Conservation (phyloP, 2,797 vertebrate genomes). For the Siniperca scherzeri region DNA sequence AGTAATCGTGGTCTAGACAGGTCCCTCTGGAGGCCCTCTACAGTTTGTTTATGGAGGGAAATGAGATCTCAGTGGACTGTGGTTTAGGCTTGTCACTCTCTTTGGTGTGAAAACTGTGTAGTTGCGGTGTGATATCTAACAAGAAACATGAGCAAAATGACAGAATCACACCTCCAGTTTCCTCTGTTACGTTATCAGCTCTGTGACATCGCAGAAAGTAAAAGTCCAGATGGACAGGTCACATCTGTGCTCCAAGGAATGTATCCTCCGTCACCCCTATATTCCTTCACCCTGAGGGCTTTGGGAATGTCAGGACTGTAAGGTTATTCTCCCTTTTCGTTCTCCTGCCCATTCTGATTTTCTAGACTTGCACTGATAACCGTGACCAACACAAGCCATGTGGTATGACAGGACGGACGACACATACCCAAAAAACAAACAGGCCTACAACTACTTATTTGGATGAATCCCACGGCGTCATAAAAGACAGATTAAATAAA, state of each 20-base stretch:
- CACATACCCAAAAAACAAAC: conserved; percentile 30
- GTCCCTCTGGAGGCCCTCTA: conserved; percentile 40
- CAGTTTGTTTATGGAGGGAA: conserved; percentile 74
- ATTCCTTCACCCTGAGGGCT: conserved; percentile 40
- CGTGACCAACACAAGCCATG: conserved; percentile 66
- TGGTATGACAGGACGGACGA: conserved; percentile 25
- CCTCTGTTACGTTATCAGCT: conserved; percentile 37
- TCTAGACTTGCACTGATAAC: conserved; percentile 39
- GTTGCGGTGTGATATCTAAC: conserved; percentile 57
- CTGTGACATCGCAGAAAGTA: conserved; percentile 55
- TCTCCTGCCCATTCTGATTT: conserved; percentile 16
- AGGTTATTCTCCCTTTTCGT: conserved; percentile 19
- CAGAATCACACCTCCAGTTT: conserved; percentile 53
- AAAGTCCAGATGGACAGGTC: conserved; percentile 68
- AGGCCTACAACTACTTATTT: conserved; percentile 42
- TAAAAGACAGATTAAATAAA: conserved; percentile 62
- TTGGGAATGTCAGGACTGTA: conserved; percentile 49
- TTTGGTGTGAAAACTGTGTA: conserved; percentile 53
- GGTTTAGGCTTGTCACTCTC: conserved; percentile 51
- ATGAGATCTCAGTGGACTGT: conserved; percentile 56
- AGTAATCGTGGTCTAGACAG: conserved; percentile 47
- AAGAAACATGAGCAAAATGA: conserved; percentile 45
- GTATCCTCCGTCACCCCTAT: conserved; percentile 36
- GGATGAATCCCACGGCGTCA: conserved; percentile 38
- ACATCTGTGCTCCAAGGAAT: conserved; percentile 68